These are phyloP conservation scores for Crematogaster levior DNA, from an alignment of 2,888 invertebrate species.

Conservation along the genomic window DNA sequence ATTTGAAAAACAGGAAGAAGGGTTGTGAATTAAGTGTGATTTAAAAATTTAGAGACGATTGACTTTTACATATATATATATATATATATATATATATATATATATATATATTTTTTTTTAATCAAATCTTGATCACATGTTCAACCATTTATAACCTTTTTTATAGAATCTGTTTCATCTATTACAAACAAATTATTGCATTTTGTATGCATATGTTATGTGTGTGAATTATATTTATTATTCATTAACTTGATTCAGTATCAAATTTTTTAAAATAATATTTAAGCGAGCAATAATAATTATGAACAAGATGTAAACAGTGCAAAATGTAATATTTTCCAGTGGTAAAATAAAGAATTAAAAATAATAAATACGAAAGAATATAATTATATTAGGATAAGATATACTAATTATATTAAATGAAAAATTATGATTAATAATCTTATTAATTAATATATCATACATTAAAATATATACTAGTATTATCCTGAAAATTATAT, in stretches of 20 bases:
- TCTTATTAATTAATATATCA: no score
- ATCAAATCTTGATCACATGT: not conserved
- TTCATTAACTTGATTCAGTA: not conserved
- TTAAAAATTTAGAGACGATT: slow-evolving; percentile 35
- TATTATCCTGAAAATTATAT: not conserved
- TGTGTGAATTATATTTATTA: not conserved
- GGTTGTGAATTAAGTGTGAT: slow-evolving; percentile 87
- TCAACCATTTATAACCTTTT: not conserved
- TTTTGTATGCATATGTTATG: not conserved
- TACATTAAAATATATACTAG: not conserved
- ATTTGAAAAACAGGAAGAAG: slow-evolving; percentile 90
- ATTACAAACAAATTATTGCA: not conserved
- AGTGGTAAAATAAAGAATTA: not conserved
- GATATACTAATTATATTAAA: not conserved
- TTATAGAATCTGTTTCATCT: not conserved
- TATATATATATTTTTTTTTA: no score
- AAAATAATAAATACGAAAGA: not conserved
- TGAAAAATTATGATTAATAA: not conserved
- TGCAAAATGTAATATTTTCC: not conserved
- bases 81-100: no score
- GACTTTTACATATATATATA: not conserved
- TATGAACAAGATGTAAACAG: not conserved
- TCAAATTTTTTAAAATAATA: not conserved
- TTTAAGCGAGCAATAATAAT: not conserved
- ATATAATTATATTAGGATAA: no score